Conservation (phyloP, 2,797 vertebrate genomes). For the Pyrocephalus nanus region DNA sequence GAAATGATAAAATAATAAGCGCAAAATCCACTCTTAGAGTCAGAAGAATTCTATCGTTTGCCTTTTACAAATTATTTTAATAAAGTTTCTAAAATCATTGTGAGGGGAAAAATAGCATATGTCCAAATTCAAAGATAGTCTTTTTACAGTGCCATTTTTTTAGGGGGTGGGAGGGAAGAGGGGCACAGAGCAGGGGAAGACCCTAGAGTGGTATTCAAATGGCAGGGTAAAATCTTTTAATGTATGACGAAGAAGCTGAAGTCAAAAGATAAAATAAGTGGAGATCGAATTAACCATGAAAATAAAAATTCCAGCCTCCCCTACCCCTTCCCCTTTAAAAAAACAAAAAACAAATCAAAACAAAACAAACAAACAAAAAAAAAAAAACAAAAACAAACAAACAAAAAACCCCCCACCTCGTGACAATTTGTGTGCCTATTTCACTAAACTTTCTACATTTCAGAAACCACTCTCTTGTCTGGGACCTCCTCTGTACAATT, state of each 20-base stretch:
- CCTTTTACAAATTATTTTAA: slow-evolving; percentile 38
- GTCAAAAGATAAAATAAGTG: neutral
- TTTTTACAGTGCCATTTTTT: neutral
- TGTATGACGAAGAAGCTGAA: neutral
- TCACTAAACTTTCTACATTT: neutral
- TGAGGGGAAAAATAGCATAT: accelerated
- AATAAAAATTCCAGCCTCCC: neutral
- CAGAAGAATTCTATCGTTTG: slow-evolving; percentile 23
- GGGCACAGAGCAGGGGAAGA: neutral
- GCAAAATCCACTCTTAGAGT: slow-evolving; percentile 31
- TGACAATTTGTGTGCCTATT: neutral
- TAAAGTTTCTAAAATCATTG: neutral
- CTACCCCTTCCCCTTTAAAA: neutral
- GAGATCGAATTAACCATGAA: neutral
- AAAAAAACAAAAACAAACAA: neutral
- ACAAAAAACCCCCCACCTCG: too few relatives aligned
- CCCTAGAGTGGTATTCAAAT: neutral
- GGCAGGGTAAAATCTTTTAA: neutral
- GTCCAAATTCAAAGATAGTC: neutral
- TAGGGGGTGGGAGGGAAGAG: accelerated
- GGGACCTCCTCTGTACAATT: neutral
- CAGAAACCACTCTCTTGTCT: neutral
- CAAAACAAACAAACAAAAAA: too few relatives aligned
- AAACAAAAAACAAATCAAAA: too few relatives aligned
- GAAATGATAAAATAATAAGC: slow-evolving; percentile 50